These are phyloP conservation scores for Hypsibius dujardini DNA, from an alignment of 1,140 invertebrate species.

Conservation along the genomic window DNA sequence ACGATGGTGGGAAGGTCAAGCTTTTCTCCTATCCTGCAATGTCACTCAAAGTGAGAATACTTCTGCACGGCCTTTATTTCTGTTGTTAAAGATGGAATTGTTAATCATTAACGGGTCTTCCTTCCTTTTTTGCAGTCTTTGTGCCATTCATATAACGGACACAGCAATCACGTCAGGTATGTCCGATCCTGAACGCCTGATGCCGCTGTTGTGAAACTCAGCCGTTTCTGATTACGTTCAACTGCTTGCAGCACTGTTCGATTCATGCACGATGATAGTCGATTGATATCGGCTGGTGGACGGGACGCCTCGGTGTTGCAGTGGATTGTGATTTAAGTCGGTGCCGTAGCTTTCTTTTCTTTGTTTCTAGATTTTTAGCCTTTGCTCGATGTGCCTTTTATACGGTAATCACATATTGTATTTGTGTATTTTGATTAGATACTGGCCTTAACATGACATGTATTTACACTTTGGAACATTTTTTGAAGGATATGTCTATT, in stretches of 20 bases:
- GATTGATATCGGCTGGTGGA: slow-evolving; percentile 63
- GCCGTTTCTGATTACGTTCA: too few relatives aligned
- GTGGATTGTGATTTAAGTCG: slow-evolving; percentile 48
- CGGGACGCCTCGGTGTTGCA: slow-evolving; percentile 69
- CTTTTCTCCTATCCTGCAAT: slow-evolving; percentile 61
- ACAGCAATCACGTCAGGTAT: slow-evolving; percentile 73
- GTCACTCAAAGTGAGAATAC: slow-evolving; percentile 53
- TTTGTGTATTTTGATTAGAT: too few relatives aligned
- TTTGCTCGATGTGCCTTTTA: too few relatives aligned
- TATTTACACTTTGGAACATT: too few relatives aligned
- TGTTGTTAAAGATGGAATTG: slow-evolving; percentile 27
- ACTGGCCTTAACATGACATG: too few relatives aligned
- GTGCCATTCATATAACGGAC: slow-evolving; percentile 55
- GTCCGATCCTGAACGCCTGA: slow-evolving; percentile 33
- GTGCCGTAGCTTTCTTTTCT: too few relatives aligned
- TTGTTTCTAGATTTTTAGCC: too few relatives aligned
- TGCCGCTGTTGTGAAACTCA: slow-evolving; percentile 24
- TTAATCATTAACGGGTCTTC: slow-evolving; percentile 20
- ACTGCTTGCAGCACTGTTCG: slow-evolving; percentile 24
- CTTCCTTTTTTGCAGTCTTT: slow-evolving; percentile 47
- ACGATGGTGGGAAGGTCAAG: slow-evolving; percentile 82
- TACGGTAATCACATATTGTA: too few relatives aligned
- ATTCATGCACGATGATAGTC: slow-evolving; percentile 61
- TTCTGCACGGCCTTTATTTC: slow-evolving; percentile 26
- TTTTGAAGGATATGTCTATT: too few relatives aligned